Evolutionary conservation across 2,888 invertebrate genomes (phyloP), one percentile per base, ranked within the genome.

Genomic region (Unio pictorum): DNA sequence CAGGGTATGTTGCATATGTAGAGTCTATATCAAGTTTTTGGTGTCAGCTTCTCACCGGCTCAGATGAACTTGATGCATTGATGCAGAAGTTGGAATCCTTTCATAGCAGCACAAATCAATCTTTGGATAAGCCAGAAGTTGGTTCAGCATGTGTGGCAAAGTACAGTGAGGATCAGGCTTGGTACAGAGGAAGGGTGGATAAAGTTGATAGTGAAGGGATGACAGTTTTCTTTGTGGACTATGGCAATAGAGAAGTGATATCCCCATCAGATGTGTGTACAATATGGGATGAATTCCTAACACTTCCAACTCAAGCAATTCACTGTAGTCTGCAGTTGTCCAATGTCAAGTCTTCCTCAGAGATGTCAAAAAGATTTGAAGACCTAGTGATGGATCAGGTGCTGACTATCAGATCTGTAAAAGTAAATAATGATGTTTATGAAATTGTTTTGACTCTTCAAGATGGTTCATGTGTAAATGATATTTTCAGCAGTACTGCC

Each of bases 161-260:
- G 70, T 88, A 75, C 70, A 77, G 80, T 56, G 83, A 78, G 58
- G 89, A 89, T 75, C 71, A 76, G 3, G 69, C 68, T 11, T 89
- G 87, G 85, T 89, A 89, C 74, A 73, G 89, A 68, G 88, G 85
- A 17, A 67, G 70, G 54, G 73, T 80, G 4, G 70, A 78, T 23
- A 76, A 79, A n/a, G 63, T 77, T 1, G 71, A 77, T 56, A 71
- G 73, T 20, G 75, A 74, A n/a, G 75, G 68, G 64, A 73, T 81
- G 18, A 76, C 79, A 62, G 86, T 89, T 7, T 81, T 81, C 34
- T 89, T 86, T 80, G 85, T 89, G 26, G 89, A 89, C 75, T 89
- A 86, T 78, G 89, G 89, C 15, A 88, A 88, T 58, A 74, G 77
- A 17, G 84, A 84, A 23, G 71, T 73, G 17, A 80, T 82, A 18